Base-by-base conservation (phyloP, 2,888 invertebrate genomes). In the Melanostoma scalare region DNA sequence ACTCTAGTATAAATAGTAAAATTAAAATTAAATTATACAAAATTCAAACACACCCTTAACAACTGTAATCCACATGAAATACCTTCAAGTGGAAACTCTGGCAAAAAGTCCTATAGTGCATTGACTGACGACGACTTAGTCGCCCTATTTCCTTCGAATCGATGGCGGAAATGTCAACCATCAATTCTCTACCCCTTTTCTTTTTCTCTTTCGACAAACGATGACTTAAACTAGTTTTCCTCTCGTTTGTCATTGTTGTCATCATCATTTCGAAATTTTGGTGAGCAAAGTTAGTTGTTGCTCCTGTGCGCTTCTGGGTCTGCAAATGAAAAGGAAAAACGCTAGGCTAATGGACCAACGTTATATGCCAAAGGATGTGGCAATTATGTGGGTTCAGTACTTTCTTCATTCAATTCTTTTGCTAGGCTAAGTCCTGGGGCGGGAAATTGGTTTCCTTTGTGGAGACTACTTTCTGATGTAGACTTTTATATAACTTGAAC, bases 211-310 rank as follows among this genome's bases (percentile, higher is more conserved):
- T 9, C 52, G 3, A 36, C 38, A 5, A 50, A 52, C 42, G 60
- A 53, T 76, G 55, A 74, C 60, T 52, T 55, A 69, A 61, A 79
- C 84, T 75, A 79, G 84, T 84, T 84, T 63, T 84, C 67, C 61
- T 71, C 75, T 79, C 84, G 78, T 84, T 84, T 79, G 79, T 79
- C 84, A 84, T 79, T 65, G 60, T 75, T 84, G 75, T 79, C 79
- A 79, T 79, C 84, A 79, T 79, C 74, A 84, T 84, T 84, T 67
- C 74, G 71, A 46, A 55, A 67, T 79, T 74, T 75, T 60, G 69
- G 69, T 60, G 72, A 73, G 60, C 56, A 65, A 40, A 69, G 74
- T 65, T 72, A 60, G 77, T 31, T 61, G 81, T 48, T 73, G 71
- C 44, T 61, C 20, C 20, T 20, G 20, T 20, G 20, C 20, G 52